A percentile compares a stretch with the other conserved stretches of the same genome.
Conservation (phyloP, 2,888 invertebrate genomes). For the Oscheius sp. region DNA sequence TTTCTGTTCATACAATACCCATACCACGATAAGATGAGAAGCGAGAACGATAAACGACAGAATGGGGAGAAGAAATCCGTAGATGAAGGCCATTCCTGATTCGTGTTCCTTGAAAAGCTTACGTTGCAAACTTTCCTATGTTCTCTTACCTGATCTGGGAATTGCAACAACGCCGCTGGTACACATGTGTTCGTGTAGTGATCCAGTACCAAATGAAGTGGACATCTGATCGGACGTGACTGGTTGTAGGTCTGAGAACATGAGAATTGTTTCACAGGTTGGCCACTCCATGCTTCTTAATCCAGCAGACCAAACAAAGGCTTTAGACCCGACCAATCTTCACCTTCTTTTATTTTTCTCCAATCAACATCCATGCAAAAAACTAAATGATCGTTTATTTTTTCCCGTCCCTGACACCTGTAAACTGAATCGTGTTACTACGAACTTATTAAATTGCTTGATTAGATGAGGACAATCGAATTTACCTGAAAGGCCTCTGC, state of each 20-base stretch:
- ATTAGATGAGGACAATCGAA: too few species aligned
- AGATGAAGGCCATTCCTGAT: constrained; percentile 49
- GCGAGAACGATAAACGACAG: constrained; percentile 53
- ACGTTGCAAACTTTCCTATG: too few species aligned
- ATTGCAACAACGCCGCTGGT: constrained; percentile 55
- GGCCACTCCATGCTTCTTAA: too few species aligned
- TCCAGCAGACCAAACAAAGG: too few species aligned
- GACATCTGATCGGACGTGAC: neutral
- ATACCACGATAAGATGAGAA: constrained; percentile 54
- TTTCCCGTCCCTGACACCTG: too few species aligned
- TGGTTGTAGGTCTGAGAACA: constrained; percentile 20
- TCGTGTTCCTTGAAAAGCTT: constrained; percentile 49
- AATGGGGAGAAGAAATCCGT: constrained; percentile 54
- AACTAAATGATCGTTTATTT: too few species aligned
- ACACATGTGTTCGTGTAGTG: constrained; percentile 52
- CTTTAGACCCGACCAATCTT: too few species aligned
- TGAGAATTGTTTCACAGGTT: neutral
- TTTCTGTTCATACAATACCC: constrained; percentile 56
- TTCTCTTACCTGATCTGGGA: constrained; percentile 51
- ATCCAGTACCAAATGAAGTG: constrained; percentile 46
- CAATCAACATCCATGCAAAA: too few species aligned
- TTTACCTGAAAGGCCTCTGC: too few species aligned
- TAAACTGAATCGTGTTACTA: too few species aligned
- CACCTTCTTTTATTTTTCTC: too few species aligned
- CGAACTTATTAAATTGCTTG: too few species aligned